phyloP scores from a whole-genome alignment of 2,888 invertebrate genomes.

The Macaria notata region DNA sequence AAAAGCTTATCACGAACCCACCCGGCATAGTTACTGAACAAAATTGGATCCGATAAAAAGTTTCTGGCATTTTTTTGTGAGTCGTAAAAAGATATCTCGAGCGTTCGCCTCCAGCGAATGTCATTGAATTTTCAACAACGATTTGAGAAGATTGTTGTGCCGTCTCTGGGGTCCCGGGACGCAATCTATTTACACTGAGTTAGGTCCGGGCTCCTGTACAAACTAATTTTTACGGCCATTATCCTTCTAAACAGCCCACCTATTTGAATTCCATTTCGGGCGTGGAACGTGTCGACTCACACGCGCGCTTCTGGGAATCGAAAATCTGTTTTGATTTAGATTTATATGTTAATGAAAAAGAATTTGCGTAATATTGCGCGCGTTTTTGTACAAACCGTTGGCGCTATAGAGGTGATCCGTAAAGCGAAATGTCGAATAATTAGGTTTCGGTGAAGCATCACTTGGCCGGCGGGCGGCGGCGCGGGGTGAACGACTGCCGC shows the following conservation, averaged over 20 bases:
- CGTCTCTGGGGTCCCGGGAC: conserved; percentile 40
- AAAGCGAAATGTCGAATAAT: conserved; percentile 6
- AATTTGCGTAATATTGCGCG: conserved; percentile 7
- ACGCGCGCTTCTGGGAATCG: conserved; percentile 15
- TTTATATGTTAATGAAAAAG: conserved; percentile 20
- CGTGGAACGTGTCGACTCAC: conserved; percentile 11
- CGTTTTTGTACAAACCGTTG: conserved; percentile 5
- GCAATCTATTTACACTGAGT: conserved; percentile 40
- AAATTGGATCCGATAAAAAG: conserved; percentile 68
- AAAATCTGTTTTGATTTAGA: conserved; percentile 16
- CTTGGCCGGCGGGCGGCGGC: conserved; percentile 1
- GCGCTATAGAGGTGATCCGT: conserved; percentile 9
- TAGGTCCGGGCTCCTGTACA: conserved; percentile 37
- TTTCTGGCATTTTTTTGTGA: conserved; percentile 58
- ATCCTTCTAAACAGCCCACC: conserved; percentile 30
- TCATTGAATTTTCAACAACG: conserved; percentile 64
- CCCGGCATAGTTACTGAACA: conserved; percentile 62
- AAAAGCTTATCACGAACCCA: conserved; percentile 63
- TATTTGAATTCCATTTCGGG: conserved; percentile 18
- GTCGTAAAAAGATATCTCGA: conserved; percentile 60
- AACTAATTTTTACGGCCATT: conserved; percentile 48
- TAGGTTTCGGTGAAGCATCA: conserved; percentile 6
- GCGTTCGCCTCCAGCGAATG: conserved; percentile 52
- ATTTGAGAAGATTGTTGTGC: conserved; percentile 53
- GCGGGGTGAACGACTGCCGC: conserved; percentile 42